Evolutionary conservation across 2,113 vertebrate species (phyloP).

Genomic region (Promerops cafer): DNA sequence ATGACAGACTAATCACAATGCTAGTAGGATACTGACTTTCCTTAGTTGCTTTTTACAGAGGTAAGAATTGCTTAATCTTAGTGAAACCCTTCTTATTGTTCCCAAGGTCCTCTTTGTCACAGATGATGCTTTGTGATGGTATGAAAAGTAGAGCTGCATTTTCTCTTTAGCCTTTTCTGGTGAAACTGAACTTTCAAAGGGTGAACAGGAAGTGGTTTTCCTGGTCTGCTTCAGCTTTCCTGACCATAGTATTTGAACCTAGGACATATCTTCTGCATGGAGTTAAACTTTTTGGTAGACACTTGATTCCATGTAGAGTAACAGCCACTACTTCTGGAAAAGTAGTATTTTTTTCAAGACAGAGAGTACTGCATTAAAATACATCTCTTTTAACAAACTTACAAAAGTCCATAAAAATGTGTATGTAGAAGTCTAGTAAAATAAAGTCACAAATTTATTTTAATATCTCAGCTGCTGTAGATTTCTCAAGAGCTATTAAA

Average conservation of each 20-base stretch:
- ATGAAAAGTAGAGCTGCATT: background rate
- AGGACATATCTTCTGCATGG: background rate
- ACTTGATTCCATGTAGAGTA: background rate
- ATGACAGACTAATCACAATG: background rate
- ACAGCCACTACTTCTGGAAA: background rate
- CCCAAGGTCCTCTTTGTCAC: background rate
- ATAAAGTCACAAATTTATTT: background rate
- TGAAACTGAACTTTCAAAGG: background rate
- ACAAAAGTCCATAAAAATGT: background rate
- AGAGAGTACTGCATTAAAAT: background rate
- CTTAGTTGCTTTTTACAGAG: background rate
- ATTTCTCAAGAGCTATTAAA: background rate
- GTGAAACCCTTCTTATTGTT: background rate
- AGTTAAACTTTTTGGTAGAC: background rate
- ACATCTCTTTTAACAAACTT: background rate
- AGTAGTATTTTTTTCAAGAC: background rate
- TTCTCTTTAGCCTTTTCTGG: background rate
- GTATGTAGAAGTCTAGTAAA: background rate
- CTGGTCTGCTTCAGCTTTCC: background rate
- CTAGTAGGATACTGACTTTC: background rate
- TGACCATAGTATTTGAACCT: background rate
- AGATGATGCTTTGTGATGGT: background rate
- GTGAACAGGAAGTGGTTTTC: background rate
- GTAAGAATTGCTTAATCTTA: background rate
- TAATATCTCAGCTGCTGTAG: background rate